Evolutionary conservation across 2,888 invertebrate genomes (phyloP).

Genomic region (Drosophila incognita): DNA sequence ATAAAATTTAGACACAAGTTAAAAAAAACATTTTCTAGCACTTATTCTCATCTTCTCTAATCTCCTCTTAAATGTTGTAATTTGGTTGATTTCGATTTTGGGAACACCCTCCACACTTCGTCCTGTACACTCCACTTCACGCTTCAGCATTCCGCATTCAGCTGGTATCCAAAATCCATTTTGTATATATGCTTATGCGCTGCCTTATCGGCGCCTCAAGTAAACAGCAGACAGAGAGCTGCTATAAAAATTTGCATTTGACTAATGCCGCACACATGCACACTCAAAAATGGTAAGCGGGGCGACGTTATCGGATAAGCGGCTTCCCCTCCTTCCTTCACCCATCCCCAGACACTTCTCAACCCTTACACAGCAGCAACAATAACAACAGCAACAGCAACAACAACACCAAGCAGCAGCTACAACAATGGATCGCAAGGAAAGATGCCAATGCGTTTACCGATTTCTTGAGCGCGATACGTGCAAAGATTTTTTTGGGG

Average conservation of each 20-base stretch:
- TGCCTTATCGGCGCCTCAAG: slow-evolving; percentile 71
- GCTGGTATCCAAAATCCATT: slow-evolving; percentile 46
- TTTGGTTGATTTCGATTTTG: not conserved
- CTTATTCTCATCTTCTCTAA: not conserved
- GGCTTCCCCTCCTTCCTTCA: slow-evolving; percentile 14
- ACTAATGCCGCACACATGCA: slow-evolving; percentile 65
- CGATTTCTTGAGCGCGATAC: slow-evolving; percentile 79
- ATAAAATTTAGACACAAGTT: not conserved
- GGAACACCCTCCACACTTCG: slow-evolving; percentile 8
- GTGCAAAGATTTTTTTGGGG: slow-evolving; percentile 69
- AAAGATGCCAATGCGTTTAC: slow-evolving; percentile 76
- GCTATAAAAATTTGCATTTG: slow-evolving; percentile 80
- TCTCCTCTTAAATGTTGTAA: slow-evolving; percentile 19
- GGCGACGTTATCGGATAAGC: slow-evolving; percentile 45
- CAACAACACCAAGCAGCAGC: slow-evolving; percentile 25
- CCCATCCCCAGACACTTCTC: slow-evolving; percentile 29
- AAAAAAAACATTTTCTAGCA: not conserved
- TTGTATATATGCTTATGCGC: slow-evolving; percentile 66
- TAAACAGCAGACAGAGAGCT: slow-evolving; percentile 66
- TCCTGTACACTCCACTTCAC: not conserved
- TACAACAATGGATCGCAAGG: slow-evolving; percentile 49
- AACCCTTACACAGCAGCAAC: slow-evolving; percentile 56
- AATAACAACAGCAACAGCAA: slow-evolving; percentile 10
- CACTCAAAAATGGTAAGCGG: slow-evolving; percentile 6
- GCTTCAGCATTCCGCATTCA: not conserved